Evolutionary conservation across 64 coral and sea anemone species (phyloP).

Genomic region (Exaiptasia diaphana): DNA sequence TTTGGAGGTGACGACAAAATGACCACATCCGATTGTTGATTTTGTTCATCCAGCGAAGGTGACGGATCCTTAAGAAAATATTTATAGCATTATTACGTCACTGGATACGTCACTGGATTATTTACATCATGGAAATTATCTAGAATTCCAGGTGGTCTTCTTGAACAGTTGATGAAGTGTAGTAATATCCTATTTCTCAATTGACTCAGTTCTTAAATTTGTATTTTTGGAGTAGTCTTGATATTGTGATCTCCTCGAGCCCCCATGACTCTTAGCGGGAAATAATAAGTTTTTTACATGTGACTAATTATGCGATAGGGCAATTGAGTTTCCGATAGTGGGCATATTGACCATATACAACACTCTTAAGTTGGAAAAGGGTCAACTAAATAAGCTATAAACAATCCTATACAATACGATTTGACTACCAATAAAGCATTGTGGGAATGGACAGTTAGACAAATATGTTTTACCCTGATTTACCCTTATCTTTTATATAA

Average conservation of each 20-base stretch:
- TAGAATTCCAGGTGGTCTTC: background rate
- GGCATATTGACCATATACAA: background rate
- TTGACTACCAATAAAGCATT: background rate
- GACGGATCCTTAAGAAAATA: background rate
- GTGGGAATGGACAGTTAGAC: background rate
- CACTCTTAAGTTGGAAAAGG: too few species aligned
- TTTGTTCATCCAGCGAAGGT: background rate
- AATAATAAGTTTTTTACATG: background rate
- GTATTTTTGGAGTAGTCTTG: background rate
- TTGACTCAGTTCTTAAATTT: background rate
- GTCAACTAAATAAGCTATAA: background rate
- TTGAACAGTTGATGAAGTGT: background rate
- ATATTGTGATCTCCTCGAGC: background rate
- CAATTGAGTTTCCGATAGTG: background rate
- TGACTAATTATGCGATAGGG: background rate
- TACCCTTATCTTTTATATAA: too few species aligned
- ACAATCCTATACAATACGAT: background rate
- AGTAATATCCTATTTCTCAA: background rate
- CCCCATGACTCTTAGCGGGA: background rate
- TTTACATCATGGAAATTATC: background rate
- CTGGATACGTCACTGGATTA: background rate
- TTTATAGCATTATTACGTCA: background rate
- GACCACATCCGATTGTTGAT: background rate
- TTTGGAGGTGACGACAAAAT: background rate
- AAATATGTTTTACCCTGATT: too few species aligned